phyloP scores from a whole-genome alignment of 64 coral and sea anemone genomes.

The Montipora capricornis region DNA sequence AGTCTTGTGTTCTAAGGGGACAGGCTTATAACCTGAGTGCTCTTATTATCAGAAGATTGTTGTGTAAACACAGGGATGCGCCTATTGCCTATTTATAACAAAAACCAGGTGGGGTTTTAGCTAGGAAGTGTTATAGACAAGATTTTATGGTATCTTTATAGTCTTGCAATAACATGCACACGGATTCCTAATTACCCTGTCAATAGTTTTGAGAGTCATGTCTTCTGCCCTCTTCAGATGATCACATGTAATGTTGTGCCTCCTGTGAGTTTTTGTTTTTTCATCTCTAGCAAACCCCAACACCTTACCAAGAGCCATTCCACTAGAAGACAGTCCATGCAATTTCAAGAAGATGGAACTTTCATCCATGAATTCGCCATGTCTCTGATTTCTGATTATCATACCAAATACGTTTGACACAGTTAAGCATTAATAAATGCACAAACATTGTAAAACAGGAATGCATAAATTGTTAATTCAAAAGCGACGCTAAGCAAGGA shows the following conservation, averaged over 20 bases:
- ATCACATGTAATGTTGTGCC: conserved; percentile 12
- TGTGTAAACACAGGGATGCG: too few species aligned
- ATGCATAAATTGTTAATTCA: too few species aligned
- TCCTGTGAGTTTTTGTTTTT: conserved; percentile 29
- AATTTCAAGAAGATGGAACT: conserved; percentile 29
- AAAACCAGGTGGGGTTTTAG: too few species aligned
- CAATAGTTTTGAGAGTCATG: not conserved
- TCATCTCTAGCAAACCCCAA: conserved; percentile 35
- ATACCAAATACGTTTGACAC: not conserved
- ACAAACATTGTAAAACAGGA: not conserved
- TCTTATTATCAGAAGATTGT: too few species aligned
- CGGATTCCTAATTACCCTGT: too few species aligned
- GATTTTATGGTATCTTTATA: too few species aligned
- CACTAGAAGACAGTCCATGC: conserved; percentile 41
- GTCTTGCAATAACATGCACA: too few species aligned
- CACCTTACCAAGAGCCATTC: conserved; percentile 12
- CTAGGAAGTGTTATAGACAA: too few species aligned
- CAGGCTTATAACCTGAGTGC: too few species aligned
- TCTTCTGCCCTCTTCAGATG: conserved; percentile 18
- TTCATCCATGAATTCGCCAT: conserved; percentile 55
- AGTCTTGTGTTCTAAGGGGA: too few species aligned
- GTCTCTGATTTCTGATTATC: conserved; percentile 51
- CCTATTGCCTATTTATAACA: too few species aligned
- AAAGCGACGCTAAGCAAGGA: too few species aligned
- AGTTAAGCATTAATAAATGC: not conserved